Evolutionary conservation across 2,113 vertebrate genomes (phyloP).

Genomic region (Cyanoderma ruficeps): DNA sequence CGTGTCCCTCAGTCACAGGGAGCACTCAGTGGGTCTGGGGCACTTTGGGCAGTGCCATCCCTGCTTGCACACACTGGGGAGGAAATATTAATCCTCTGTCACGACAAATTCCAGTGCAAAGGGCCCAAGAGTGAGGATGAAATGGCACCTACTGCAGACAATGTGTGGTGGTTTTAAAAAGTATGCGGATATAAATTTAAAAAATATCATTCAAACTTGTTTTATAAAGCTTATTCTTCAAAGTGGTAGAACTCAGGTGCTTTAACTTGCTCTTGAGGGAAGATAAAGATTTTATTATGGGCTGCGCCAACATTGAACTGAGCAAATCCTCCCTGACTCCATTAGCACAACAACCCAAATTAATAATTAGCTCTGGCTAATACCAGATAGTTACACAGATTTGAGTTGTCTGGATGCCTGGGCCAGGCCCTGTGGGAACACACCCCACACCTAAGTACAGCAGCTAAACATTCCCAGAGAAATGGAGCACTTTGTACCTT

Average conservation of each 20-base stretch:
- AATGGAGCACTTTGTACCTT: not conserved
- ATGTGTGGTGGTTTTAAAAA: not conserved
- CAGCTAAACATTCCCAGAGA: not conserved
- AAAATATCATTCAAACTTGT: not conserved
- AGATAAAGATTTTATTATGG: not conserved
- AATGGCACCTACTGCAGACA: not conserved
- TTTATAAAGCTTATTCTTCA: not conserved
- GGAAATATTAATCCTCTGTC: not conserved
- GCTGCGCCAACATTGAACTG: not conserved
- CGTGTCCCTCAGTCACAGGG: not conserved
- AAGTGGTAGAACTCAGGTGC: not conserved
- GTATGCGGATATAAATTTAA: not conserved
- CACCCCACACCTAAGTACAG: not conserved
- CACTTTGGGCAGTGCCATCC: not conserved
- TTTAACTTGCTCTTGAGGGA: not conserved
- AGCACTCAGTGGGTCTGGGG: fast-evolving
- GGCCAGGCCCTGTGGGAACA: not conserved
- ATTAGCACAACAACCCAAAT: not conserved
- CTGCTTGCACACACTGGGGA: not conserved
- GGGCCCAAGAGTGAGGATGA: not conserved
- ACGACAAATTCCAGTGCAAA: not conserved
- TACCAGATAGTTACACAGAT: not conserved
- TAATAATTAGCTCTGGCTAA: not conserved
- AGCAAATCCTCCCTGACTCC: not conserved
- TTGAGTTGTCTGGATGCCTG: not conserved